These are phyloP conservation scores for Eretmochelys imbricata DNA, from an alignment of 2,113 vertebrate species.

Conservation along the genomic window DNA sequence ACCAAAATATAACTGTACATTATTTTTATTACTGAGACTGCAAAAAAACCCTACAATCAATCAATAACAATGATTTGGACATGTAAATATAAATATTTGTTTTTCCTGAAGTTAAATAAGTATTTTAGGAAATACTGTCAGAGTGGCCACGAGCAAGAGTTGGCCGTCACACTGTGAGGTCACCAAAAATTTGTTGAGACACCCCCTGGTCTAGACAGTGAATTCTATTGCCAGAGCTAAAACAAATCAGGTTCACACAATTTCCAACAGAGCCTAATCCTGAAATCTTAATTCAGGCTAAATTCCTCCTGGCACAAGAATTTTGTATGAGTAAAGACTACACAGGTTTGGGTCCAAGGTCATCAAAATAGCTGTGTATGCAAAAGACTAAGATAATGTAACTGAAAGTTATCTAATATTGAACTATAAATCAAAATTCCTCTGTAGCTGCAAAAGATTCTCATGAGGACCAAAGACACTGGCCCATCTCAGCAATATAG, in stretches of 20 bases:
- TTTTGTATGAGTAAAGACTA: rapidly evolving
- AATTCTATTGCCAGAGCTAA: neutral
- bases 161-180: too few relatives aligned
- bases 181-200: too few relatives aligned
- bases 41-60: too few relatives aligned
- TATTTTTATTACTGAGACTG: too few relatives aligned
- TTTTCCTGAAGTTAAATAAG: too few relatives aligned
- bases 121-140: too few relatives aligned
- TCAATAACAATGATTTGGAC: too few relatives aligned
- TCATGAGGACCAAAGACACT: neutral
- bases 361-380: neutral
- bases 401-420: neutral
- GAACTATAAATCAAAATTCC: neutral
- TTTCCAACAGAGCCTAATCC: neutral
- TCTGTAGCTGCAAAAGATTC: neutral
- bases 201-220: neutral
- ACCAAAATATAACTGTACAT: too few relatives aligned
- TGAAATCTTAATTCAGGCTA: neutral
- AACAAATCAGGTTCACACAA: neutral
- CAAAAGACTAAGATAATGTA: neutral
- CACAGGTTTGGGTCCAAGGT: neutral
- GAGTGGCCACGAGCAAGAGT: too few relatives aligned
- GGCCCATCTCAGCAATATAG: neutral
- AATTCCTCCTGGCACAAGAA: neutral
- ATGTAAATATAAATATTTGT: too few relatives aligned